Conservation (phyloP, 2,888 invertebrate species). For the Ornithoptera alexandrae region DNA sequence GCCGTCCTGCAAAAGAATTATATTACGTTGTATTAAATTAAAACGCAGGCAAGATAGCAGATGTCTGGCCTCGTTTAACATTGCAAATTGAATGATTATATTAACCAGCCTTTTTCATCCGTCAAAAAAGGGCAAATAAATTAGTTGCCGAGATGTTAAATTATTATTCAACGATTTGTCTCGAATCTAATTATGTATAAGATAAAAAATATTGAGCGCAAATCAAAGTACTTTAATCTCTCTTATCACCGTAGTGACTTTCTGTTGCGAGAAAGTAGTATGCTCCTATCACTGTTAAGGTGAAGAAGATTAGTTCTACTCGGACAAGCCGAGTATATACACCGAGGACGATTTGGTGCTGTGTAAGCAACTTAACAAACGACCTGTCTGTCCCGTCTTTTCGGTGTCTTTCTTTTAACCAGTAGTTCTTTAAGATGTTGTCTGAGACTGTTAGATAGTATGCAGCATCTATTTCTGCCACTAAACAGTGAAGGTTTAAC, state of each 20-base stretch:
- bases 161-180: conserved; percentile 49
- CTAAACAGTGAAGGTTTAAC: too few species aligned
- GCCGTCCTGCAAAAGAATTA: conserved; percentile 33
- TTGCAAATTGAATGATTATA: conserved; percentile 77
- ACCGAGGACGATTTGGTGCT: too few species aligned
- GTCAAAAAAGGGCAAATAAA: conserved; percentile 41
- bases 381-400: too few species aligned
- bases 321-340: too few species aligned
- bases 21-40: conserved; percentile 42
- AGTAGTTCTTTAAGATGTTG: too few species aligned
- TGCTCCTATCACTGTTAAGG: too few species aligned
- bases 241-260: neutral
- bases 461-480: too few species aligned
- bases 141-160: conserved; percentile 25
- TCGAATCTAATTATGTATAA: neutral
- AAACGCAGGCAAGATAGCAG: conserved; percentile 47
- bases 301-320: too few species aligned
- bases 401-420: too few species aligned
- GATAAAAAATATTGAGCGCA: neutral
- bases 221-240: neutral
- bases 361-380: too few species aligned
- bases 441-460: too few species aligned
- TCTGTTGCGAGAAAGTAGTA: too few species aligned
- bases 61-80: conserved; percentile 65
- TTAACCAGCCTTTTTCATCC: conserved; percentile 63